Conservation (phyloP, 2,888 invertebrate species). For the Scaptomyza cyrtandrae region DNA sequence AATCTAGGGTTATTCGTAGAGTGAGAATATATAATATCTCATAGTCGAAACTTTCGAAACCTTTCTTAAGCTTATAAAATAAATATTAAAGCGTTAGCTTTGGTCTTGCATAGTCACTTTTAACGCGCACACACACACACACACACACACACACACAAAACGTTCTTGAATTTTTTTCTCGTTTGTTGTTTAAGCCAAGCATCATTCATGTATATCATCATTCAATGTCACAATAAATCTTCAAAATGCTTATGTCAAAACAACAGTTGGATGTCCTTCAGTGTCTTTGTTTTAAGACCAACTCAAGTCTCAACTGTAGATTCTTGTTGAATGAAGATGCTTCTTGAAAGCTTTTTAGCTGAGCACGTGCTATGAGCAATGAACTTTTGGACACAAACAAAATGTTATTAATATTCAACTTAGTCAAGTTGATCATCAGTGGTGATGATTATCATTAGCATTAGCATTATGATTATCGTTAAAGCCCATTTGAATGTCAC, state of each 20-base stretch:
- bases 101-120: neutral
- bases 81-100: too few relatives aligned
- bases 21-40: too few relatives aligned
- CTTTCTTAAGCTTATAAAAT: too few relatives aligned
- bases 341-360: constrained; percentile 6
- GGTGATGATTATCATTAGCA: constrained; percentile 9
- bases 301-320: too few relatives aligned
- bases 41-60: too few relatives aligned
- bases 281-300: constrained; percentile 1
- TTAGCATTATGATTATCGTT: neutral
- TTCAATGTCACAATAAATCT: neutral
- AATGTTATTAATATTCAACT: neutral
- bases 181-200: neutral
- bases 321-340: neutral
- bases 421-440: constrained; percentile 7
- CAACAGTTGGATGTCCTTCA: constrained; percentile 9
- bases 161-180: neutral
- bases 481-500: constrained; percentile 45
- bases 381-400: neutral
- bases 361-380: constrained; percentile 33
- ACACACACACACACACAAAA: neutral
- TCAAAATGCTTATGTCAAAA: neutral
- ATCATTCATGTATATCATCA: neutral
- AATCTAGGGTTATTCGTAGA: too few relatives aligned
- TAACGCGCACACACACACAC: too few relatives aligned